These are phyloP conservation scores for Stegophylla sp. DNA, from an alignment of 2,888 invertebrate species.

Conservation along the genomic window DNA sequence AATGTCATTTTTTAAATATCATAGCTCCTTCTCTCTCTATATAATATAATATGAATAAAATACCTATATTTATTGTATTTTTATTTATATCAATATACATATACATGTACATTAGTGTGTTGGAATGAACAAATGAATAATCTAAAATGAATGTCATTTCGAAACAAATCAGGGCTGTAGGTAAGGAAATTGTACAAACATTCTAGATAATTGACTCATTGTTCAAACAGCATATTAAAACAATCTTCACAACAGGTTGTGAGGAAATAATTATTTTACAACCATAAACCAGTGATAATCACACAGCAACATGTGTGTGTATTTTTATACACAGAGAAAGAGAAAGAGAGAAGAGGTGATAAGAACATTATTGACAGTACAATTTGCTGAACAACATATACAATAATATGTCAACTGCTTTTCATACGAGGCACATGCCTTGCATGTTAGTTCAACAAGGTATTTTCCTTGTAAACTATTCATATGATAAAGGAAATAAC, in stretches of 20 bases:
- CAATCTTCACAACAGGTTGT: conserved; percentile 32
- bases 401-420: neutral
- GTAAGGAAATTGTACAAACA: conserved; percentile 13
- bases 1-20: conserved; percentile 46
- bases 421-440: conserved; percentile 20
- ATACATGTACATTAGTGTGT: conserved; percentile 3
- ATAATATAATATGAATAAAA: no score
- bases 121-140: conserved; percentile 37
- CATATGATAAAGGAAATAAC: neutral
- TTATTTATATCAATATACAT: neutral
- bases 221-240: conserved; percentile 35
- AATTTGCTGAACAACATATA: conserved; percentile 20
- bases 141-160: conserved; percentile 46
- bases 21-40: conserved; percentile 8
- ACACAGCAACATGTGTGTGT: neutral
- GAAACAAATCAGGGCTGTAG: conserved; percentile 34
- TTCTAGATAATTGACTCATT: conserved; percentile 50
- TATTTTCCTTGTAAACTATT: conserved; percentile 18
- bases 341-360: conserved; percentile 28
- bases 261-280: conserved; percentile 31
- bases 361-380: conserved; percentile 49
- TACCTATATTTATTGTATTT: no score
- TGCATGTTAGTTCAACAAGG: neutral
- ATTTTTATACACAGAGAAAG: neutral
- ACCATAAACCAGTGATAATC: neutral